Conservation (phyloP, 2,888 invertebrate species). For the Tenodera sinensis region DNA sequence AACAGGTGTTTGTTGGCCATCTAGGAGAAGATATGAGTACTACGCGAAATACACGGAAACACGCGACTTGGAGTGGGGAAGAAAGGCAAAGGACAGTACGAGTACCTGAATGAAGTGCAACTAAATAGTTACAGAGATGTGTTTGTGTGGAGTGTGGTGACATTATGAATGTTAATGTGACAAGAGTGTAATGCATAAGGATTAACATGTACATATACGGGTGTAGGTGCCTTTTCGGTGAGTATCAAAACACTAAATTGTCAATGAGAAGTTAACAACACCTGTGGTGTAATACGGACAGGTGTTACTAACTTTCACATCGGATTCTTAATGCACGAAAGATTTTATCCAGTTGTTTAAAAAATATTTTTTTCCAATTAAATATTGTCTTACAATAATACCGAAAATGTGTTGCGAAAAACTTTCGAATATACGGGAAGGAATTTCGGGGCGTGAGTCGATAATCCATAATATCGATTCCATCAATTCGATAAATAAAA, state of each 20-base stretch:
- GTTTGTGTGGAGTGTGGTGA: not conserved
- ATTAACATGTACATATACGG: constrained; percentile 11
- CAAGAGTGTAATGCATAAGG: not conserved
- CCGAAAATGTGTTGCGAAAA: not conserved
- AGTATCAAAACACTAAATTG: not conserved
- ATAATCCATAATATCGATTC: not conserved
- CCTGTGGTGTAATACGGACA: not conserved
- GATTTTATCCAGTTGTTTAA: not conserved
- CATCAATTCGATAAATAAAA: not conserved
- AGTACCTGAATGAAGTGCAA: not conserved
- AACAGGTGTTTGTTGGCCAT: not conserved
- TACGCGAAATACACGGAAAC: not conserved
- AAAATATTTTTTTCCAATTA: not conserved
- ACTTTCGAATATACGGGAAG: not conserved
- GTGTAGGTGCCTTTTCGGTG: constrained; percentile 19
- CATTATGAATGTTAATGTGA: not conserved
- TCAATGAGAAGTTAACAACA: not conserved
- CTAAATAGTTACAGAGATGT: not conserved
- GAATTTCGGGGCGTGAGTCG: not conserved
- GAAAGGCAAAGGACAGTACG: not conserved
- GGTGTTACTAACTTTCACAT: not conserved
- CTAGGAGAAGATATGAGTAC: not conserved
- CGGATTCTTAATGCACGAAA: not conserved
- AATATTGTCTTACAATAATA: not conserved
- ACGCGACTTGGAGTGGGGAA: not conserved